Evolutionary conservation across 2,113 vertebrate species (phyloP), one percentile per base, ranked within the genome.

Genomic region (Struthio camelus): DNA sequence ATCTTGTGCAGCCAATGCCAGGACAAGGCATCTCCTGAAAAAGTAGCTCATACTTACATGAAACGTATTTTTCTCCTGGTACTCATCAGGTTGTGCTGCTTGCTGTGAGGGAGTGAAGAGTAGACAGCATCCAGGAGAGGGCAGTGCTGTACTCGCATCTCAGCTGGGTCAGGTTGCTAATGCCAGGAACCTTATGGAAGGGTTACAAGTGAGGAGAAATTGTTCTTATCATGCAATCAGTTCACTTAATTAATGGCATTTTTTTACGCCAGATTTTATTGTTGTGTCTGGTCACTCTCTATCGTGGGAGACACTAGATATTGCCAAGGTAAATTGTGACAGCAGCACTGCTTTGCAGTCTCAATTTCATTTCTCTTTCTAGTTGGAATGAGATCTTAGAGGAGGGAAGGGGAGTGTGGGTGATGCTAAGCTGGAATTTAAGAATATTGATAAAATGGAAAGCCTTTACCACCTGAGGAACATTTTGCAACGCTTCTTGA

Each of bases 81-180:
- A 3, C 16, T 82, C 3, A 24, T 69, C 20, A 6, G 6, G 12
- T 65, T 81, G 27, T 61, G 27, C 7, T 27, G 50, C 30, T 58
- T 23, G 30, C 5, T 20, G 40, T 20, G 20, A 66, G 51, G 23
- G 28, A 66, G 30, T 38, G 64, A 82, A 38, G 23, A 65, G 64
- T 53, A 83, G 54, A 2, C 5, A 85, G 6, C 6, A 42, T 6
- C 87, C 95, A 78, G 85, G 48, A 93, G 95, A 95, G 94, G 91
- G 89, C 91, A 96, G 71, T 94, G 79, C 67, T 80, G 81, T 20
- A 75, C 59, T 54, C 89, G 30, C 28, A n/a, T 25, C 82, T 23
- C 58, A 7, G 16, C 40, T 65, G 32, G 38, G 54, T 80, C 30
- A 62, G 16, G 4, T n/a, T 44, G 50, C 58, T 40, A 44, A 83